Conservation (phyloP, 2,113 vertebrate species). For the Ariopsis seemanni region DNA sequence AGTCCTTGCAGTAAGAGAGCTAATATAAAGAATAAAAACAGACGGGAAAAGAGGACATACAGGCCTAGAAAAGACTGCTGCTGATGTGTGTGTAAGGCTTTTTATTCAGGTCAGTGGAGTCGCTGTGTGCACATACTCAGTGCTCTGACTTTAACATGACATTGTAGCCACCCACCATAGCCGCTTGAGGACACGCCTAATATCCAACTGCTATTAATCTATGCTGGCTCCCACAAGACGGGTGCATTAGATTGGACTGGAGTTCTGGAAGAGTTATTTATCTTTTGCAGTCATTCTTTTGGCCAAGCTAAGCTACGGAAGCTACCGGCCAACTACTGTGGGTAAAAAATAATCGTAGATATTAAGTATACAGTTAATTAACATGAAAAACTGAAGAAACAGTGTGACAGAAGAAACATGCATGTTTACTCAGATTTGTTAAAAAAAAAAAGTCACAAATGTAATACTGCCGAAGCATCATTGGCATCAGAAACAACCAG, state of each 20-base stretch:
- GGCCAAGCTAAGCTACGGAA: constrained; percentile 30
- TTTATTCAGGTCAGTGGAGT: constrained; percentile 52
- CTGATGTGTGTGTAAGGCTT: constrained; percentile 10
- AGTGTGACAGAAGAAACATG: constrained; percentile 21
- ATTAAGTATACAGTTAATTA: constrained; percentile 24
- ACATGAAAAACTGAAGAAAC: constrained; percentile 36
- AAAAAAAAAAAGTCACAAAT: not conserved
- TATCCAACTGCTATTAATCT: constrained; percentile 64
- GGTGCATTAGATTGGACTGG: constrained; percentile 71
- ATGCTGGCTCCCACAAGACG: constrained; percentile 66
- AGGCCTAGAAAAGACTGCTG: constrained; percentile 13
- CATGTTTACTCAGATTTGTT: constrained; percentile 19
- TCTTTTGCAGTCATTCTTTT: constrained; percentile 38
- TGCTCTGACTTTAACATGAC: constrained; percentile 52
- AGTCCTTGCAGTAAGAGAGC: not conserved
- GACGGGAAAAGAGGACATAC: constrained; percentile 9
- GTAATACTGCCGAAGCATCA: constrained; percentile 8
- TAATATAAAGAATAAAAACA: not conserved
- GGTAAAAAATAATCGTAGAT: not conserved
- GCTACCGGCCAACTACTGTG: constrained; percentile 22
- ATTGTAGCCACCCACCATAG: constrained; percentile 44
- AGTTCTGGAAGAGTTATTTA: constrained; percentile 59
- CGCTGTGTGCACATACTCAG: constrained; percentile 9
- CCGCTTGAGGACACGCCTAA: constrained; percentile 44
- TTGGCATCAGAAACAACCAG: not conserved